A percentile compares a stretch with the other conserved stretches of the same genome.
phyloP scores from a whole-genome alignment of 2,888 invertebrate genomes.

The Pyrocoelia pectoralis region DNA sequence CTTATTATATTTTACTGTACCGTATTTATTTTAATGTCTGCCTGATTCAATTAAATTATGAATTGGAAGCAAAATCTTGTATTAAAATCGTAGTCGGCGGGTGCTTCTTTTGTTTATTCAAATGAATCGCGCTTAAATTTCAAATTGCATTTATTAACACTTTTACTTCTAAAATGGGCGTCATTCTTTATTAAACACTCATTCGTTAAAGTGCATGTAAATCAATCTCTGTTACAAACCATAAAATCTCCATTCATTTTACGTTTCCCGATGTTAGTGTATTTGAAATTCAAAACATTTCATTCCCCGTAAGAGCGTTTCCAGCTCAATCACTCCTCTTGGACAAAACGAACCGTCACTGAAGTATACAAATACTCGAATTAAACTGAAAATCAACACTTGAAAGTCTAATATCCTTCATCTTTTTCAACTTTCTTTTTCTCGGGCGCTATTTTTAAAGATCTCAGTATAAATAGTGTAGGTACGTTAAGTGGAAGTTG shows the following conservation, averaged over 20 bases:
- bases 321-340: conserved; percentile 50
- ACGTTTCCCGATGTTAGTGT: conserved; percentile 39
- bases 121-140: neutral
- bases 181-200: conserved; percentile 11
- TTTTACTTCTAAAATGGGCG: neutral
- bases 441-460: conserved; percentile 8
- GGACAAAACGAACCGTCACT: conserved; percentile 41
- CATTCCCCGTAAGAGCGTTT: conserved; percentile 57
- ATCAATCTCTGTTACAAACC: conserved; percentile 48
- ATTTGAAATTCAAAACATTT: conserved; percentile 60
- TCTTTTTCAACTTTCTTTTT: conserved; percentile 21
- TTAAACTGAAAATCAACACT: conserved; percentile 49
- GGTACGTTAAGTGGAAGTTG: conserved; percentile 27
- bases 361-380: conserved; percentile 52
- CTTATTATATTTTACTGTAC: no score
- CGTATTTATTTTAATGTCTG: no score
- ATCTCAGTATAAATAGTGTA: conserved; percentile 15
- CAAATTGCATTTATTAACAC: neutral
- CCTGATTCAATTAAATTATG: no score
- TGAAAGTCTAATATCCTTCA: conserved; percentile 39
- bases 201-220: conserved; percentile 42
- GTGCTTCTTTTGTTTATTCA: neutral
- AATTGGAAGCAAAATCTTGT: neutral
- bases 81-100: neutral
- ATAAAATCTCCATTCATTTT: conserved; percentile 52